Evolutionary conservation across 2,888 invertebrate genomes (phyloP).

Genomic region (Mycogona germanica): DNA sequence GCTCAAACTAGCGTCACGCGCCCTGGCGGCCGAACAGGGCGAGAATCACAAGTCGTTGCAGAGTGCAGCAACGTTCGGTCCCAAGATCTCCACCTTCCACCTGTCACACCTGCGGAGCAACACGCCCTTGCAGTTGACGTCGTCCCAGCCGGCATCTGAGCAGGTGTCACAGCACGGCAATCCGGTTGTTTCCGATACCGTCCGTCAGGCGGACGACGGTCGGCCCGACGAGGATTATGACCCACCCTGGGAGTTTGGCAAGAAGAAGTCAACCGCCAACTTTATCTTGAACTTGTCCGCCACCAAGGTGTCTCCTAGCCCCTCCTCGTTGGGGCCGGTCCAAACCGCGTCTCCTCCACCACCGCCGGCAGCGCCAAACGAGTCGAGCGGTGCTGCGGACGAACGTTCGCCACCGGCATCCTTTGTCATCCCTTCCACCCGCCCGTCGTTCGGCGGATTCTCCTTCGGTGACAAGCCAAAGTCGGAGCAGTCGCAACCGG

Average conservation of each 20-base stretch:
- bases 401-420: too few species aligned
- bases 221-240: constrained; percentile 22
- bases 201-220: constrained; percentile 8
- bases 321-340: too few species aligned
- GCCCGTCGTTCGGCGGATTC: not conserved
- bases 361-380: too few species aligned
- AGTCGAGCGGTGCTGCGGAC: not conserved
- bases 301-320: not conserved
- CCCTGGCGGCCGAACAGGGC: not conserved
- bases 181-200: not conserved
- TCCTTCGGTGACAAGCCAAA: not conserved
- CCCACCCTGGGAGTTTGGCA: constrained; percentile 20
- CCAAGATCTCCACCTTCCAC: constrained; percentile 5
- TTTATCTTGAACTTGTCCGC: not conserved
- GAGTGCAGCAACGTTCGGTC: not conserved
- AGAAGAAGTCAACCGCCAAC: constrained; percentile 10
- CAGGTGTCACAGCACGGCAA: not conserved
- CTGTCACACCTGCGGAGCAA: not conserved
- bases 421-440: too few species aligned
- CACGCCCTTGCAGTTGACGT: constrained; percentile 1
- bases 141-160: too few species aligned
- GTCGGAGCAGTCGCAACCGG: not conserved
- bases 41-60: constrained; percentile 10
- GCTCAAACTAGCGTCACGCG: constrained; percentile 4
- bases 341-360: too few species aligned